Conservation (phyloP, 2,113 vertebrate genomes). For the Lagenorhynchus albirostris region DNA sequence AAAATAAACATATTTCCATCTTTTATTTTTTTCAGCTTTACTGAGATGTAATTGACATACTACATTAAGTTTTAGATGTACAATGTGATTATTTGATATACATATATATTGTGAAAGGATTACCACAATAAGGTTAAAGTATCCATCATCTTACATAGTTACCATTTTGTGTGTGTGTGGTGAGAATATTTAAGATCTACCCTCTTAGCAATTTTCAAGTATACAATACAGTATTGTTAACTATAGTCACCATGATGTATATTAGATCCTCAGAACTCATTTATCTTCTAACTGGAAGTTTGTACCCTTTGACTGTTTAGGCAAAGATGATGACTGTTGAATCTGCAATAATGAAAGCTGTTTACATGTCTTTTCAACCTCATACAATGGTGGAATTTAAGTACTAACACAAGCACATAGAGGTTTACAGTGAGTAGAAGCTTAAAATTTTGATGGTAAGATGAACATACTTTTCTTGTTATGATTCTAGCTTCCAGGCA, state of each 20-base stretch:
- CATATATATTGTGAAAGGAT: not conserved
- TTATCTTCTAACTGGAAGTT: not conserved
- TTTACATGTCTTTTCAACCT: not conserved
- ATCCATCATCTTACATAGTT: not conserved
- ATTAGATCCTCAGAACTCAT: not conserved
- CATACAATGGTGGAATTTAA: not conserved
- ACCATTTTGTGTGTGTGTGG: not conserved
- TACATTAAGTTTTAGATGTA: not conserved
- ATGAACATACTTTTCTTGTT: not conserved
- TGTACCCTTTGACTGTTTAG: not conserved
- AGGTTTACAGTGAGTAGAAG: not conserved
- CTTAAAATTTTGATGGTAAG: not conserved
- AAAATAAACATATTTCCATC: not conserved
- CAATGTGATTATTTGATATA: not conserved
- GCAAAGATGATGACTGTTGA: not conserved
- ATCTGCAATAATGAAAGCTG: not conserved
- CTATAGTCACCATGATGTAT: not conserved
- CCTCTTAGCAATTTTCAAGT: not conserved
- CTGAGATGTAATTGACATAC: not conserved
- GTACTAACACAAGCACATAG: not conserved
- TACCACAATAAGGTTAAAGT: not conserved
- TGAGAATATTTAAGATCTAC: not conserved
- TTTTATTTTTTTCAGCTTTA: not conserved
- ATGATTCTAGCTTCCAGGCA: not conserved
- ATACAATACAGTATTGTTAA: not conserved